phyloP scores from a whole-genome alignment of 2,113 vertebrate species.

The Paramormyrops kingsleyae region DNA sequence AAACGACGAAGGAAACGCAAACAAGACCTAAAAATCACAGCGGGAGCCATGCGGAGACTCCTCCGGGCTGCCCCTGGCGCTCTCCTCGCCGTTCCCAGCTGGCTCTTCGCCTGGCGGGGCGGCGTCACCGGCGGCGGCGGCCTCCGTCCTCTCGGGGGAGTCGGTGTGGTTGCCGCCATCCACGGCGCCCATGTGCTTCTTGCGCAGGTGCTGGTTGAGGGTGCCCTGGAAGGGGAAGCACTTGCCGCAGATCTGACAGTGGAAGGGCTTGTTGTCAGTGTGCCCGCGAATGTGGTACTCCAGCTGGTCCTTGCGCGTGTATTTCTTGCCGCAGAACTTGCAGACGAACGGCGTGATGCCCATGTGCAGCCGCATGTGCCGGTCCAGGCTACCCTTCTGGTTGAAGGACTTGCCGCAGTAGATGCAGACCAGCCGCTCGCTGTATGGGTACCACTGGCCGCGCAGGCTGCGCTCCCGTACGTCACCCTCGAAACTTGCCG shows the following conservation, averaged over 20 bases:
- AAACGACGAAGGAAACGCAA: conserved; percentile 25
- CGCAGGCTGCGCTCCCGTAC: conserved; percentile 78
- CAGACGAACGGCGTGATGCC: conserved; percentile 98
- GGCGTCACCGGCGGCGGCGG: conserved; percentile 67
- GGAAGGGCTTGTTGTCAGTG: conserved; percentile 97
- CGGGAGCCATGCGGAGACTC: conserved; percentile 53
- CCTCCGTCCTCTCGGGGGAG: conserved; percentile 80
- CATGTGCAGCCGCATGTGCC: conserved; percentile 98
- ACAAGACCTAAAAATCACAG: conserved; percentile 56
- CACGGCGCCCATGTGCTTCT: conserved; percentile 84
- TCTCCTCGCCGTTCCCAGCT: conserved; percentile 46
- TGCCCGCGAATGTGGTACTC: conserved; percentile 98
- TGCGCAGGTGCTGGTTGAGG: conserved; percentile 95
- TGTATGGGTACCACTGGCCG: conserved; percentile 92
- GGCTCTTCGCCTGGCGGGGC: conserved; percentile 57
- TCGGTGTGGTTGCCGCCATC: conserved; percentile 71
- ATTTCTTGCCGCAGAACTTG: conserved; percentile 97
- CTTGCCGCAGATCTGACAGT: conserved; percentile 97
- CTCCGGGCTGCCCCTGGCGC: conserved; percentile 59
- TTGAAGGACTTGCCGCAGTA: conserved; percentile 99
- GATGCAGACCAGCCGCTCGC: conserved; percentile 90
- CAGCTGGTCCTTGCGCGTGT: conserved; percentile 95
- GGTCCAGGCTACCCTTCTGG: conserved; percentile 96
- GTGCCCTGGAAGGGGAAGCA: conserved; percentile 99
- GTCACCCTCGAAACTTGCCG: conserved; percentile 70